A percentile compares a stretch with the other conserved stretches of the same genome.
These are phyloP conservation scores for Delichon dasypus DNA, from an alignment of 2,797 vertebrate genomes.

Conservation along the genomic window DNA sequence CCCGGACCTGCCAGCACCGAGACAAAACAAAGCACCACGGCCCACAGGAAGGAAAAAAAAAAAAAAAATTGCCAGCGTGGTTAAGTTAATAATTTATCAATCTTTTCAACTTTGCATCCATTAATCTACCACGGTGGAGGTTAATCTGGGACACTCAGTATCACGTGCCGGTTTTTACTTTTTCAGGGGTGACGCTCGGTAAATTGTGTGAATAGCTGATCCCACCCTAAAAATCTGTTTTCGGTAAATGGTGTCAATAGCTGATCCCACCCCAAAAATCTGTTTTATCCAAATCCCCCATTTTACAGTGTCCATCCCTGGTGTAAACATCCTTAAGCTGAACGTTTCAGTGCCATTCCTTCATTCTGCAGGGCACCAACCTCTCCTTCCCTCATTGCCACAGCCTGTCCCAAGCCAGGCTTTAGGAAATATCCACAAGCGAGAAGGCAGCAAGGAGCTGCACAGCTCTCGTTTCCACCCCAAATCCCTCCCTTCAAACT, in stretches of 20 bases:
- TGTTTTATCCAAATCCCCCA: not conserved
- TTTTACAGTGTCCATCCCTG: not conserved
- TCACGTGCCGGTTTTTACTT: not conserved
- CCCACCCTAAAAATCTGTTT: not conserved
- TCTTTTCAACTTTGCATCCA: slow-evolving; percentile 19
- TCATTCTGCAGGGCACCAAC: not conserved
- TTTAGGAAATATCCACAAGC: not conserved
- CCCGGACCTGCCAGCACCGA: not conserved
- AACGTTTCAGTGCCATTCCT: not conserved
- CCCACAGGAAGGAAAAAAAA: not conserved
- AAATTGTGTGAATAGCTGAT: rapidly evolving
- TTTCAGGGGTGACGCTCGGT: rapidly evolving
- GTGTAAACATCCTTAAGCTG: not conserved
- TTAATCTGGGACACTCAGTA: not conserved
- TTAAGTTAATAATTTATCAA: slow-evolving; percentile 32
- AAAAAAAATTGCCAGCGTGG: not conserved
- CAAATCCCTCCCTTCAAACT: not conserved
- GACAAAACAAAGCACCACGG: not conserved
- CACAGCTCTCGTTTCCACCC: not conserved
- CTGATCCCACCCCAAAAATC: not conserved
- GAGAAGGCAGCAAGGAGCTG: not conserved
- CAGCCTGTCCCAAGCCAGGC: not conserved
- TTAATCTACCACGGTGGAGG: not conserved
- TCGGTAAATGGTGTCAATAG: rapidly evolving
- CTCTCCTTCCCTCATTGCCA: not conserved